phyloP scores from a whole-genome alignment of 2,113 vertebrate species.

The Pangasianodon gigas region DNA sequence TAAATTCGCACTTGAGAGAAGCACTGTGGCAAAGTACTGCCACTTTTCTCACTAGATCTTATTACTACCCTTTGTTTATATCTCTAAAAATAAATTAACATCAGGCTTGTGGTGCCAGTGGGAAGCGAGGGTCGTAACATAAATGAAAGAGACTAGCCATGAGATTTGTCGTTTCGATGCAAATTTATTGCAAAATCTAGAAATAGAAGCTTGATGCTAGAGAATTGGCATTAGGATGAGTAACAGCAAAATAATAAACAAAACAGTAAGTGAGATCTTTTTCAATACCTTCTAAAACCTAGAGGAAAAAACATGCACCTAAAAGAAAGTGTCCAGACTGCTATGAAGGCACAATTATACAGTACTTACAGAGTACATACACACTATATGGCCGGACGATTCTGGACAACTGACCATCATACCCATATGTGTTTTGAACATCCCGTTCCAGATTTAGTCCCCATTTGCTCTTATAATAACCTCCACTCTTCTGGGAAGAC shows the following conservation, averaged over 20 bases:
- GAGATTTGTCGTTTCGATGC: background rate
- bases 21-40: background rate
- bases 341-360: background rate
- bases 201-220: background rate
- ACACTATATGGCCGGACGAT: background rate
- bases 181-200: background rate
- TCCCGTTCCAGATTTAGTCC: background rate
- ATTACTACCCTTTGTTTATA: background rate
- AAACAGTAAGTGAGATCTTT: background rate
- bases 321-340: background rate
- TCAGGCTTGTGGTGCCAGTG: background rate
- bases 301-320: background rate
- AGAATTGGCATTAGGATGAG: background rate
- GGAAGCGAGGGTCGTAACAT: background rate
- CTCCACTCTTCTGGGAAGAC: background rate
- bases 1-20: background rate
- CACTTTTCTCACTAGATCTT: background rate
- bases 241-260: background rate
- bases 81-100: background rate
- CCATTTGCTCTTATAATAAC: background rate
- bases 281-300: background rate
- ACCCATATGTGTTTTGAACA: background rate
- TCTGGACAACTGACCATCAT: background rate
- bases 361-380: background rate
- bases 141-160: background rate